phyloP scores from a whole-genome alignment of 2,888 invertebrate species.

The Chrysodeixis includens region DNA sequence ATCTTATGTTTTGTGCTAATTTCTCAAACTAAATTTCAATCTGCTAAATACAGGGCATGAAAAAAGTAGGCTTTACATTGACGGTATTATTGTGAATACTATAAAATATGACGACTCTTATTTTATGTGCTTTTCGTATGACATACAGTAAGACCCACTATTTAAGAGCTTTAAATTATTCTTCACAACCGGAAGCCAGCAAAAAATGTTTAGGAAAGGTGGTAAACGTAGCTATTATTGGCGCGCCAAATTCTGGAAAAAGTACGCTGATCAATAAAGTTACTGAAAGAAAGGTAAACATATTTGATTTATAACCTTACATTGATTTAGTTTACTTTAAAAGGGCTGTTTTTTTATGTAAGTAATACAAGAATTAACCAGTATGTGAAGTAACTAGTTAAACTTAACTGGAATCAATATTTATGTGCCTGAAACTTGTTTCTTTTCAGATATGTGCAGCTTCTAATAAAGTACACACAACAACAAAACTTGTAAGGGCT shows the following conservation, averaged over 20 bases:
- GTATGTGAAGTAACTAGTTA: too few species aligned
- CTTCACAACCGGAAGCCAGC: constrained; percentile 74
- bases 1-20: background rate
- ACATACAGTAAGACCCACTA: constrained; percentile 55
- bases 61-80: background rate
- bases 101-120: constrained; percentile 57
- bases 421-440: background rate
- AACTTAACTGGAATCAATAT: background rate
- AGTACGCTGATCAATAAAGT: constrained; percentile 97
- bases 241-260: constrained; percentile 98
- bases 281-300: constrained; percentile 92
- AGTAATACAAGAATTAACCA: too few species aligned
- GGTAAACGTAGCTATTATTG: constrained; percentile 95
- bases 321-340: background rate
- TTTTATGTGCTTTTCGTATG: constrained; percentile 53
- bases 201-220: constrained; percentile 75
- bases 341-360: too few species aligned
- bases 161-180: constrained; percentile 69
- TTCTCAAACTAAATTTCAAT: background rate
- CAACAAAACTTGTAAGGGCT: constrained; percentile 92
- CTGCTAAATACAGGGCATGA: background rate
- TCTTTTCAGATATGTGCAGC: constrained; percentile 95
- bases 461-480: constrained; percentile 97
- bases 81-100: background rate
- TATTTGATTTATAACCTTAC: constrained; percentile 33